Percentiles rank a stretch among this genome's conserved stretches.
These are phyloP conservation scores for Sorex maritimensis DNA, from an alignment of 2,797 vertebrate genomes.

Conservation along the genomic window DNA sequence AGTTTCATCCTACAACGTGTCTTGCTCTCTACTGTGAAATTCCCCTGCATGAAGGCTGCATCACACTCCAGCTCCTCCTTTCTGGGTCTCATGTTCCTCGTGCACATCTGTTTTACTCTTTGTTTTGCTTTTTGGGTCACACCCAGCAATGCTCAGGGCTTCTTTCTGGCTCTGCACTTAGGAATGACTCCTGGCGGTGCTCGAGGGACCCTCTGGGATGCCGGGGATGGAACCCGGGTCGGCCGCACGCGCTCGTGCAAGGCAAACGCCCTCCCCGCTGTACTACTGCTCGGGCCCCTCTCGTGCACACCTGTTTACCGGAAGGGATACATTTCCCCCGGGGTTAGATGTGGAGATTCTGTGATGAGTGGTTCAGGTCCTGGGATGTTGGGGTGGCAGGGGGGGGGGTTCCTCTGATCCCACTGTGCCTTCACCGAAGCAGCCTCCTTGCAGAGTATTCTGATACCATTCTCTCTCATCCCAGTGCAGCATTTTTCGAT, in stretches of 20 bases:
- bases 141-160: no score
- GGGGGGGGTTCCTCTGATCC: constrained; percentile 7
- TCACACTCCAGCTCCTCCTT: background rate
- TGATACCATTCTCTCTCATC: constrained; percentile 10
- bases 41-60: background rate
- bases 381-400: background rate
- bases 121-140: no score
- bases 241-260: no score
- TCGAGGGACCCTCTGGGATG: no score
- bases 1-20: background rate
- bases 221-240: no score
- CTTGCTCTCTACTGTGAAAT: constrained; percentile 10
- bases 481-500: constrained; percentile 16
- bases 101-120: background rate
- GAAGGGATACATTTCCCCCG: background rate
- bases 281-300: background rate
- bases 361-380: background rate
- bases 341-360: background rate
- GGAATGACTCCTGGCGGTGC: no score
- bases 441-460: constrained; percentile 8
- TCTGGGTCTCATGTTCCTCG: background rate
- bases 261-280: no score
- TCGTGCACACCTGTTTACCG: background rate
- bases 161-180: no score
- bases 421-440: constrained; percentile 1